A percentile compares a stretch with the other conserved stretches of the same genome.
Evolutionary conservation across 2,888 invertebrate species (phyloP).

Genomic region (Amiota communis): DNA sequence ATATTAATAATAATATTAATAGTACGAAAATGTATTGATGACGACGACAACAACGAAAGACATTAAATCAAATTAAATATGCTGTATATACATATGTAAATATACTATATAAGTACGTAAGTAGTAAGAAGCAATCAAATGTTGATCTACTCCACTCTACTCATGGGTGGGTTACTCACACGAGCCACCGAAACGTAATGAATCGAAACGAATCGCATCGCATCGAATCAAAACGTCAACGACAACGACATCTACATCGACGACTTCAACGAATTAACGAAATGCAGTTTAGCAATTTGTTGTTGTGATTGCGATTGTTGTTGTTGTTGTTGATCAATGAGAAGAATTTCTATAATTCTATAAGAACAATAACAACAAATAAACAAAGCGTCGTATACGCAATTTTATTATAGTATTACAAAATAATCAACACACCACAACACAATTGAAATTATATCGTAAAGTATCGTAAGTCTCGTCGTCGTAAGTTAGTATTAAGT

Average conservation of each 20-base stretch:
- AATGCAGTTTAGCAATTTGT: too few relatives aligned
- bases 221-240: neutral
- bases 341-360: too few relatives aligned
- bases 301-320: too few relatives aligned
- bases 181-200: neutral
- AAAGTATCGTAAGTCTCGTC: neutral
- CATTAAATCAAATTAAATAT: neutral
- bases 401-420: slow-evolving; percentile 36
- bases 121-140: too few relatives aligned
- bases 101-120: too few relatives aligned
- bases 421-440: slow-evolving; percentile 6
- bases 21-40: slow-evolving; percentile 2
- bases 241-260: too few relatives aligned
- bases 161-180: neutral
- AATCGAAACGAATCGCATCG: slow-evolving; percentile 14
- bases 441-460: neutral
- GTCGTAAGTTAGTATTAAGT: too few relatives aligned
- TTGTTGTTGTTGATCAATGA: too few relatives aligned
- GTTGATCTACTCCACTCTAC: too few relatives aligned
- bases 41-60: slow-evolving; percentile 43
- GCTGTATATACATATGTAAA: slow-evolving; percentile 27
- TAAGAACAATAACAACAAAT: too few relatives aligned
- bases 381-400: slow-evolving; percentile 54
- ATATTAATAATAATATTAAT: too few relatives aligned
- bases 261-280: too few relatives aligned